Conservation (phyloP, 1,140 invertebrate species). For the Penaeus chinensis region DNA sequence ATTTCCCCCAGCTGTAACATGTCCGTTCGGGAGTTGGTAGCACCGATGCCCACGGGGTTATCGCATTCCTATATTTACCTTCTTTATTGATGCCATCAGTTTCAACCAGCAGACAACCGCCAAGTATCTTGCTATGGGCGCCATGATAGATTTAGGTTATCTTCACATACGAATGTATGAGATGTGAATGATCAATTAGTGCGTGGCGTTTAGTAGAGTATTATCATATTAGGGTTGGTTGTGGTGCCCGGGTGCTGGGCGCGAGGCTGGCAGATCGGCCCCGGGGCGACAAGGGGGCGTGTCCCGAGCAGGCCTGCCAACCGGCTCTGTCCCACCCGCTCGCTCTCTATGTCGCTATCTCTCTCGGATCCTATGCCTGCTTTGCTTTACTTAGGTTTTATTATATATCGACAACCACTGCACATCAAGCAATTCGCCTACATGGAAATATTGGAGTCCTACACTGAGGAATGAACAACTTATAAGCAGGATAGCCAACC, state of each 20-base stretch:
- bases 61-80: slow-evolving; percentile 8
- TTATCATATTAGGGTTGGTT: slow-evolving; percentile 30
- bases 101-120: not conserved
- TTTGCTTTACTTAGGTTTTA: too few species aligned
- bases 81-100: slow-evolving; percentile 15
- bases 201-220: slow-evolving; percentile 38
- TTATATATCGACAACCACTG: too few species aligned
- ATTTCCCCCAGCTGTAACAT: slow-evolving; percentile 13
- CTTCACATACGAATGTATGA: not conserved
- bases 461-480: too few species aligned
- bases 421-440: not conserved
- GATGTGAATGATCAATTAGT: not conserved
- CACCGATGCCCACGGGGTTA: slow-evolving; percentile 8
- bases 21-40: slow-evolving; percentile 37
- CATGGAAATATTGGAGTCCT: not conserved
- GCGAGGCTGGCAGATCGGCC: slow-evolving; percentile 24
- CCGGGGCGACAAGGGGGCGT: slow-evolving; percentile 43
- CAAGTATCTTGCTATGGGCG: too few species aligned
- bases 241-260: slow-evolving; percentile 26
- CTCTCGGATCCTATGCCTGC: not conserved
- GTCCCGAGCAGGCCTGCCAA: slow-evolving; percentile 47
- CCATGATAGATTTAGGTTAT: not conserved
- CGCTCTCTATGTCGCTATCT: not conserved
- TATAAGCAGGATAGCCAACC: slow-evolving; percentile 32
- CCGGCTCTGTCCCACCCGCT: slow-evolving; percentile 16